phyloP scores from a whole-genome alignment of 2,888 invertebrate species.

The Rhaphigaster nebulosa region DNA sequence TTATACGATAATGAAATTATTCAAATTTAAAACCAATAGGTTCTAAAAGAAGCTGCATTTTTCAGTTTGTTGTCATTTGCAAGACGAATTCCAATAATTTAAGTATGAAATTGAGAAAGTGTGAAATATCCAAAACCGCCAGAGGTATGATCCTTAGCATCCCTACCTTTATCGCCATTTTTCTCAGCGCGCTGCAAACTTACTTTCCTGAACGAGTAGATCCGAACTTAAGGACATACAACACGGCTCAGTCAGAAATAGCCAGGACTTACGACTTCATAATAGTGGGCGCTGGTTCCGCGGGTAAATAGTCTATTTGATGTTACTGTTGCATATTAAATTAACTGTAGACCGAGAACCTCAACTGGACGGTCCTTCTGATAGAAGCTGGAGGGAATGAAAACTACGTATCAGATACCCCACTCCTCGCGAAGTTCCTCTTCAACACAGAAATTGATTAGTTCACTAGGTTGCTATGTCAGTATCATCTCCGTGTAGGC shows the following conservation, averaged over 20 bases:
- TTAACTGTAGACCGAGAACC: slow-evolving; percentile 72
- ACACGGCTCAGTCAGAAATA: slow-evolving; percentile 29
- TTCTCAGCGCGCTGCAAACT: slow-evolving; percentile 2
- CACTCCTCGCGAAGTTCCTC: slow-evolving; percentile 72
- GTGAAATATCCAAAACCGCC: neutral
- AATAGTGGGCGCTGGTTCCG: slow-evolving; percentile 29
- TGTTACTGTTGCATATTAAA: neutral
- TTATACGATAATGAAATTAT: neutral
- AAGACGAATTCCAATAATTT: neutral
- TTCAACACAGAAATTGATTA: slow-evolving; percentile 49
- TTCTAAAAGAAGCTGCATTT: neutral
- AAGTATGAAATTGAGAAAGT: neutral
- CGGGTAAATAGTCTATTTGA: neutral
- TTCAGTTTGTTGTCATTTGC: neutral
- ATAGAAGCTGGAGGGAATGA: slow-evolving; percentile 76
- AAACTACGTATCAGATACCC: slow-evolving; percentile 73
- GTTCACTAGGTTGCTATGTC: too few species aligned
- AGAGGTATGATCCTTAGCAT: slow-evolving; percentile 1
- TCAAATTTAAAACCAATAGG: neutral
- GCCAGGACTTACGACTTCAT: slow-evolving; percentile 8
- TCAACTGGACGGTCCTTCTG: slow-evolving; percentile 75
- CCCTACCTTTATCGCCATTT: neutral
- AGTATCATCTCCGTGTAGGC: too few species aligned
- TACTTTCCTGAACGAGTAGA: slow-evolving; percentile 25
- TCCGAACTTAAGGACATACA: neutral